Conservation (phyloP, 2,113 vertebrate species). For the Pteronura brasiliensis region DNA sequence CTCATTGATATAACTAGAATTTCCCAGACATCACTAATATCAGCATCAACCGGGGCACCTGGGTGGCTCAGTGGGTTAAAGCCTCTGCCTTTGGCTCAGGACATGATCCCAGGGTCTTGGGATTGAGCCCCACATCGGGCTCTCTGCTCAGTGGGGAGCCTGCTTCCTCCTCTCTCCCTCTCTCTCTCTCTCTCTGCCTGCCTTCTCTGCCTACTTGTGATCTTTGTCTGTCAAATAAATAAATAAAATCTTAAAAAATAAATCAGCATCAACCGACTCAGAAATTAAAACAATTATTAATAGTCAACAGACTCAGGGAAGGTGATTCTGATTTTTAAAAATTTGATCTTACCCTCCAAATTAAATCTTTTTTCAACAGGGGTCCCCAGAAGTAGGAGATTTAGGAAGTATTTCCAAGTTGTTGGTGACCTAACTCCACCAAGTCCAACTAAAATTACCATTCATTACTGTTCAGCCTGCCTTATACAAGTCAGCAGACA, state of each 20-base stretch:
- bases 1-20: constrained; percentile 4
- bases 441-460: constrained; percentile 37
- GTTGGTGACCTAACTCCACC: neutral
- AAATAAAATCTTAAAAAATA: too few species aligned
- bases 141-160: too few species aligned
- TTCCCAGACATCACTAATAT: neutral
- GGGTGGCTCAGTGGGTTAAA: too few species aligned
- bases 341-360: constrained; percentile 23
- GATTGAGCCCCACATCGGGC: too few species aligned
- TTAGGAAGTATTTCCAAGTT: constrained; percentile 19
- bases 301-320: neutral
- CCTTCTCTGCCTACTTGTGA: too few species aligned
- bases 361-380: neutral
- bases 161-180: too few species aligned
- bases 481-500: neutral
- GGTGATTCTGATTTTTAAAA: neutral
- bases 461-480: neutral
- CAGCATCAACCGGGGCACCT: too few species aligned
- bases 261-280: neutral
- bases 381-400: neutral
- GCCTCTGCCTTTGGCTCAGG: too few species aligned
- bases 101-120: too few species aligned
- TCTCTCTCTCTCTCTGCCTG: too few species aligned
- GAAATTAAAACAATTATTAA: constrained; percentile 40
- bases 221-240: too few species aligned